Percentiles rank a stretch among this genome's conserved stretches.
These are phyloP conservation scores for Asarcornis scutulata DNA, from an alignment of 2,113 vertebrate species.

Conservation along the genomic window DNA sequence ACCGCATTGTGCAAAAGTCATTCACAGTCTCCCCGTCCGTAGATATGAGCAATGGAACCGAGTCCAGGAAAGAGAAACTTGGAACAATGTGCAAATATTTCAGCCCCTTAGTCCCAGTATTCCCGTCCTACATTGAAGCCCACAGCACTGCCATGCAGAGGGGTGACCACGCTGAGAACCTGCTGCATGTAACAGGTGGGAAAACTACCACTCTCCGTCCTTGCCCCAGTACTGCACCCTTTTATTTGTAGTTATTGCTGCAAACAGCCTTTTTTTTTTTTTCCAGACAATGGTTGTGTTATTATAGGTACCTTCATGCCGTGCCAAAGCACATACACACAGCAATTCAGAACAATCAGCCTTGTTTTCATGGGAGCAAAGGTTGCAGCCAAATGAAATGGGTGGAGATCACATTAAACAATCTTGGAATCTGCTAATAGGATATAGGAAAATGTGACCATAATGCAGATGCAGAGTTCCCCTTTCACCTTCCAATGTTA, in stretches of 20 bases:
- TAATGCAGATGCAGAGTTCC: conserved; percentile 68
- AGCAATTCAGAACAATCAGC: conserved; percentile 77
- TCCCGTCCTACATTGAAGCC: neutral
- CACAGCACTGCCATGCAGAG: neutral
- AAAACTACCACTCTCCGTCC: conserved; percentile 61
- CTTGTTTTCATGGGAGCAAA: conserved; percentile 80
- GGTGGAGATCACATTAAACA: conserved; percentile 80
- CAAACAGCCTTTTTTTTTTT: conserved; percentile 66
- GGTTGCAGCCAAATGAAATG: conserved; percentile 80
- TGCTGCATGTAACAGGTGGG: neutral
- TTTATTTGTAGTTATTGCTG: conserved; percentile 72
- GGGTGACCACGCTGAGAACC: neutral
- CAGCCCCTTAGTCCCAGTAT: conserved; percentile 3
- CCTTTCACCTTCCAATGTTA: conserved; percentile 71
- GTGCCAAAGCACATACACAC: conserved; percentile 81
- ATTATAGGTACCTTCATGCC: conserved; percentile 74
- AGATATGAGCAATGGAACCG: conserved; percentile 10
- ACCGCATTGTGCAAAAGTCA: conserved; percentile 41
- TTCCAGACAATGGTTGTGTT: conserved; percentile 73
- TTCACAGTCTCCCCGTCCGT: neutral
- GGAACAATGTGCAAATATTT: conserved; percentile 34
- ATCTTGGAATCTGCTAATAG: conserved; percentile 81
- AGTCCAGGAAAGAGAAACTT: conserved; percentile 43
- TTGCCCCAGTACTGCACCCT: conserved; percentile 60
- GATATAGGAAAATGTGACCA: conserved; percentile 82